Evolutionary conservation across 1,140 invertebrate genomes (phyloP), one percentile per base, ranked within the genome.

Genomic region (Drosophila busckii): DNA sequence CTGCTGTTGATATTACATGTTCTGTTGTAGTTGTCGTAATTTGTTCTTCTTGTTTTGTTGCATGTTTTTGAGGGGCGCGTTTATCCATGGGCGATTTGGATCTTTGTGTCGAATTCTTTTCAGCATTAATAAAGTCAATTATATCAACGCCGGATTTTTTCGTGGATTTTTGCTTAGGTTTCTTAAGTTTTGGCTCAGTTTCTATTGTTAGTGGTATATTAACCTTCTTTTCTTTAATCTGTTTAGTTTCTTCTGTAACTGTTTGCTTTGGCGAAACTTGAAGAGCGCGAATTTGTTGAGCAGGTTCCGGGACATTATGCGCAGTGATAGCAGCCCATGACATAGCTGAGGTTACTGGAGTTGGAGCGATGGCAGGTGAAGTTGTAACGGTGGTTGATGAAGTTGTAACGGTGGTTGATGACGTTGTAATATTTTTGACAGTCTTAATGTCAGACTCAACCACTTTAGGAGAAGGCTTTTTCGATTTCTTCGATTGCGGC

Each of bases 301-400:
- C 37, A 1, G 84, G 84, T 37, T 84, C 60, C n/a, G 84, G 84
- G 16, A 86, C 84, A 56, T 86, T 86, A 25, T 86, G 75, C 8
- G 84, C 84, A 25, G 84, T 61, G 10, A 86, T 83, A 0, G 75
- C 84, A 6, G 84, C 84, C 84, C 84, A 86, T 9, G 84, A 86
- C 53, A 86, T 64, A 2, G 78, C 78, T 9, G 67, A 62, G 2
- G 56, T 69, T 17, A 50, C 20, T 1, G 56, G 49, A 12, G 52
- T 17, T 22, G 68, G 37, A 13, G 20, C n/a, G n/a, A n/a, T n/a
- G n/a, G n/a, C 35, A 19, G 55, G 40, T n/a, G 29, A 29, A 2
- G 6, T n/a, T 8, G 32, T 8, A 23, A 17, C 29, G 4, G 2
- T 16, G 0, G 15, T 9, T 9, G 32, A 4, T 28, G 50, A 34